phyloP scores from a whole-genome alignment of 2,888 invertebrate genomes.

The Machimus atricapillus region DNA sequence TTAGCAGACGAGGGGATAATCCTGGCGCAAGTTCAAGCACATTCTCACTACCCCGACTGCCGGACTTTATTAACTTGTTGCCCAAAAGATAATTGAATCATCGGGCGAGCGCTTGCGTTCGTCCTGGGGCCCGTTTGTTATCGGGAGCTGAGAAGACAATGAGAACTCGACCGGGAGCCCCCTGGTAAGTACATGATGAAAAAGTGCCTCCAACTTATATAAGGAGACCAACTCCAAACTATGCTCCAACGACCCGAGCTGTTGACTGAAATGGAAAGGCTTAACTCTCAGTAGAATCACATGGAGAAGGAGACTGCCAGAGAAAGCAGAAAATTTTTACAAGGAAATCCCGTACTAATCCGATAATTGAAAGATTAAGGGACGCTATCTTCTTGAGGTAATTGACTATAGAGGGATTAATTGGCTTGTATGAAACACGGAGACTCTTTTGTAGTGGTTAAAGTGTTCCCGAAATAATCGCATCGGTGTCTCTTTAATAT shows the following conservation, averaged over 20 bases:
- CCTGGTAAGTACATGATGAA: constrained; percentile 9
- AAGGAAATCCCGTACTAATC: constrained; percentile 34
- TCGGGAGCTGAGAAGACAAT: constrained; percentile 9
- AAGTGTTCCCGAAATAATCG: background rate
- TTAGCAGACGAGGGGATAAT: constrained; percentile 26
- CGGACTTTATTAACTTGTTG: constrained; percentile 34
- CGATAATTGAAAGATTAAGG: constrained; percentile 41
- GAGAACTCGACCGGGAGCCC: background rate
- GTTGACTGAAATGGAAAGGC: constrained; percentile 22
- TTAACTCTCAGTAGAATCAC: background rate
- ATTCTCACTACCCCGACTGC: background rate
- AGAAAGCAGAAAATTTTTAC: constrained; percentile 31
- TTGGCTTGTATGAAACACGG: constrained; percentile 6
- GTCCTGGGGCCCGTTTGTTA: background rate
- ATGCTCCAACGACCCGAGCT: background rate
- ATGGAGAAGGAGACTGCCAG: background rate
- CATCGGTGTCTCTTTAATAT: background rate
- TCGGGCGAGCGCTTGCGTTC: background rate
- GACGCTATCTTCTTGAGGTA: background rate
- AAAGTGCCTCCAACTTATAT: constrained; percentile 14
- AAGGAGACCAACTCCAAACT: background rate
- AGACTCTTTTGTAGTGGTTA: background rate
- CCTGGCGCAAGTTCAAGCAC: constrained; percentile 27
- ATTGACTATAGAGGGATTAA: constrained; percentile 19
- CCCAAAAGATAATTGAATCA: constrained; percentile 35